Evolutionary conservation across 2,888 invertebrate species (phyloP).

Genomic region (Entomobrya proxima): DNA sequence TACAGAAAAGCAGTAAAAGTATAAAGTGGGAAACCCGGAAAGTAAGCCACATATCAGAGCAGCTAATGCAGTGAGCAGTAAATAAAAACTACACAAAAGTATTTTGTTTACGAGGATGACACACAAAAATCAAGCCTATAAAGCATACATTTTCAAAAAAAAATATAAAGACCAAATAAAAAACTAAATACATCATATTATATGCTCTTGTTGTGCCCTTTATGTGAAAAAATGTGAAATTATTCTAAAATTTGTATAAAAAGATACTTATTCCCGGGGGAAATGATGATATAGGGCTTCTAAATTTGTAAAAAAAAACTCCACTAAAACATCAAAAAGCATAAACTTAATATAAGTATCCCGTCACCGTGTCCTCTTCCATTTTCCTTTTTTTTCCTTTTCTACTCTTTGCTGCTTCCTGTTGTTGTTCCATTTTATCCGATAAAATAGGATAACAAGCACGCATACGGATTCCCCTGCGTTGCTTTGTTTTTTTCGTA

Average conservation of each 20-base stretch:
- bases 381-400: constrained; percentile 18
- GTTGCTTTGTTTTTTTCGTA: constrained; percentile 50
- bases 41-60: constrained; percentile 54
- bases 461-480: neutral
- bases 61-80: constrained; percentile 6
- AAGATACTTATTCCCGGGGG: constrained; percentile 54
- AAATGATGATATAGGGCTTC: constrained; percentile 41
- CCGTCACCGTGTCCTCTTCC: constrained; percentile 6
- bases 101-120: neutral
- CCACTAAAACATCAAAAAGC: constrained; percentile 27
- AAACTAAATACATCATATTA: neutral
- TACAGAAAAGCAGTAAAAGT: constrained; percentile 25
- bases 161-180: neutral
- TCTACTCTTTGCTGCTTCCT: constrained; percentile 23
- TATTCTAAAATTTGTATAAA: constrained; percentile 23
- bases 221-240: constrained; percentile 12
- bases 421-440: constrained; percentile 9
- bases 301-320: constrained; percentile 40
- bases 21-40: constrained; percentile 14
- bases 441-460: neutral
- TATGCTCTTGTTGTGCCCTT: neutral
- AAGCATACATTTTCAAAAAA: neutral
- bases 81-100: neutral
- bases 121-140: neutral
- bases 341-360: neutral